A percentile compares a stretch with the other conserved stretches of the same genome.
These are phyloP conservation scores for Zosterops borbonicus DNA, from an alignment of 2,113 vertebrate genomes.

Conservation along the genomic window DNA sequence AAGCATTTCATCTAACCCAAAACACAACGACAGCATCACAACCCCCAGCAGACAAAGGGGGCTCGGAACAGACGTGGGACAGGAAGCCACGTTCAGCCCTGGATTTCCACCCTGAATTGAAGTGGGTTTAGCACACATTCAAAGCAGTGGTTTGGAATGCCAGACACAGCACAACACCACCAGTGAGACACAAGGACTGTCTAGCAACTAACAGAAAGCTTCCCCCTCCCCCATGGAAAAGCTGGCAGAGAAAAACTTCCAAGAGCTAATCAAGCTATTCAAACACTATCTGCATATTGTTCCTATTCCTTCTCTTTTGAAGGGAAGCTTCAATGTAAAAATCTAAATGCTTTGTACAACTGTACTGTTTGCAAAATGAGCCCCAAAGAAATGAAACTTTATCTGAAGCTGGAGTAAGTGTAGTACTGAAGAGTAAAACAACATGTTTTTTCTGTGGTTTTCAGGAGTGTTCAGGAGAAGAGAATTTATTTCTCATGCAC, in stretches of 20 bases:
- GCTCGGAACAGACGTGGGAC: background rate
- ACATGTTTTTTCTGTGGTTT: background rate
- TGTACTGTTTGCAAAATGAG: background rate
- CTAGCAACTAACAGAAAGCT: background rate
- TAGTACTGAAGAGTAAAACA: background rate
- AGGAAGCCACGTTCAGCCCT: background rate
- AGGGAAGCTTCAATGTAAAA: background rate
- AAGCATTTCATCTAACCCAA: background rate
- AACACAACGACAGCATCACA: accelerated
- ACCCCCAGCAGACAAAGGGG: background rate
- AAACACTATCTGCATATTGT: background rate
- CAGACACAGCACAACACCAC: conserved; percentile 15
- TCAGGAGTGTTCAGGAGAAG: background rate
- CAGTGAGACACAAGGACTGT: background rate
- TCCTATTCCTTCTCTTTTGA: background rate
- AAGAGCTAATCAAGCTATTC: background rate
- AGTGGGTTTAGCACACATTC: background rate
- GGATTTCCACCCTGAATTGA: background rate
- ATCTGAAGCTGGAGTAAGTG: background rate
- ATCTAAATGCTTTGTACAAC: background rate
- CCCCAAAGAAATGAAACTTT: background rate
- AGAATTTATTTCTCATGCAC: background rate
- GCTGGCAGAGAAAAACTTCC: background rate
- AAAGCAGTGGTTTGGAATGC: conserved; percentile 1
- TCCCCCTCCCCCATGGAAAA: background rate